These are phyloP conservation scores for Acleris literana DNA, from an alignment of 2,888 invertebrate genomes.

Conservation along the genomic window DNA sequence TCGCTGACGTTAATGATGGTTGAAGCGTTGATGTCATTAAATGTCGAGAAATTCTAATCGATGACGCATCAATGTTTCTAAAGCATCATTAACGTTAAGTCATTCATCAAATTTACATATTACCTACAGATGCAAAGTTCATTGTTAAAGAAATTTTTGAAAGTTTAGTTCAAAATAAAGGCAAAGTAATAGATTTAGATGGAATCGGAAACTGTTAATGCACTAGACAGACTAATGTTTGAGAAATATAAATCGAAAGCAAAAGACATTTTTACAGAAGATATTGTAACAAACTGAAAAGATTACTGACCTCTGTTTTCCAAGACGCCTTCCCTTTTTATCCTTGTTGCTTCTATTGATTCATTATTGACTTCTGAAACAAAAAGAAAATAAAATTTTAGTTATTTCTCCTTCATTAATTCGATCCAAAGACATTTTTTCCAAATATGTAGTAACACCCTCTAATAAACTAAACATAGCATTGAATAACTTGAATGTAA, in stretches of 20 bases:
- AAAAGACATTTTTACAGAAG: slow-evolving; percentile 49
- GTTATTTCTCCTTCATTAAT: no score
- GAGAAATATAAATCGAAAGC: slow-evolving; percentile 44
- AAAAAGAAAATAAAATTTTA: slow-evolving; percentile 44
- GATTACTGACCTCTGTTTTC: slow-evolving; percentile 78
- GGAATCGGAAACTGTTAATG: slow-evolving; percentile 20
- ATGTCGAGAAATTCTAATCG: background rate
- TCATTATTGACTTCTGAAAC: slow-evolving; percentile 73
- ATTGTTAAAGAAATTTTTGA: slow-evolving; percentile 17
- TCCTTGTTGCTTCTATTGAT: slow-evolving; percentile 71
- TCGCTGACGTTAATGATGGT: slow-evolving; percentile 43
- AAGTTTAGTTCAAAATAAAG: slow-evolving; percentile 19
- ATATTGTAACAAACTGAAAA: slow-evolving; percentile 9
- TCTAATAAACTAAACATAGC: no score
- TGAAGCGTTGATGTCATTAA: slow-evolving; percentile 20
- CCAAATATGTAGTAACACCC: no score
- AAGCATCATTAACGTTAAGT: slow-evolving; percentile 40
- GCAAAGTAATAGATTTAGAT: slow-evolving; percentile 10
- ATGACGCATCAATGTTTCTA: background rate
- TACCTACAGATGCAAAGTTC: slow-evolving; percentile 22
- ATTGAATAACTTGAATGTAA: background rate
- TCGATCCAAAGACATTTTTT: no score
- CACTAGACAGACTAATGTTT: slow-evolving; percentile 13
- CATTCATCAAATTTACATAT: slow-evolving; percentile 30
- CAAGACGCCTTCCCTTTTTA: slow-evolving; percentile 76